Evolutionary conservation across 2,113 vertebrate genomes (phyloP).

Genomic region (Catagonus wagneri): DNA sequence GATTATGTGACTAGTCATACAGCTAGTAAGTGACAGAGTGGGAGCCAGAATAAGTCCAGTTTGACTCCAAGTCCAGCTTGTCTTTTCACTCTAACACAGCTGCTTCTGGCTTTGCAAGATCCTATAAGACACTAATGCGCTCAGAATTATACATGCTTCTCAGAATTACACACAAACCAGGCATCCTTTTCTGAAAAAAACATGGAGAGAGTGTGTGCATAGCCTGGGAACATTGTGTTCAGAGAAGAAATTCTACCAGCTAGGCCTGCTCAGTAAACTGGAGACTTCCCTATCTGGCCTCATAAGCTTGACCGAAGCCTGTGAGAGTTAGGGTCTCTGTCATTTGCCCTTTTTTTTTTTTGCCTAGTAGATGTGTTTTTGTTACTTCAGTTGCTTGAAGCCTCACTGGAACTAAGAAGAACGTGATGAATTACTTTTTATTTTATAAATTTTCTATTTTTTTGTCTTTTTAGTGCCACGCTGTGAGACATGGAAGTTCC

Average conservation of each 20-base stretch:
- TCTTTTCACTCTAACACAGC: conserved; percentile 39
- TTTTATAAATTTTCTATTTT: not conserved
- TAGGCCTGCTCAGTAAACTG: not conserved
- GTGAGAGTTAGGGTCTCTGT: not conserved
- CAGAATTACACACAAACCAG: conserved; percentile 20
- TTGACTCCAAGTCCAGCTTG: not conserved
- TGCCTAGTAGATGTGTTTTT: not conserved
- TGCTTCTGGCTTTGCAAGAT: conserved; percentile 66
- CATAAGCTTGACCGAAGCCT: not conserved
- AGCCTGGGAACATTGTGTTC: conserved; percentile 12
- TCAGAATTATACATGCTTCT: conserved; percentile 30
- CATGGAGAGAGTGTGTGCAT: not conserved
- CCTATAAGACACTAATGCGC: not conserved
- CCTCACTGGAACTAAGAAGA: conserved; percentile 21
- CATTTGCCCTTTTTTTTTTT: not conserved
- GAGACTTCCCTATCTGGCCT: not conserved
- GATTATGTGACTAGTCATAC: not conserved
- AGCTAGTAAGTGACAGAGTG: not conserved
- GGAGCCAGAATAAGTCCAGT: not conserved
- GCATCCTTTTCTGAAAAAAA: conserved; percentile 21
- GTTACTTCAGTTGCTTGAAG: not conserved
- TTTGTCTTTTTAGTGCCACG: too few species aligned
- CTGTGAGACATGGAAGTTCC: too few species aligned
- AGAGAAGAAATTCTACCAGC: conserved; percentile 24
- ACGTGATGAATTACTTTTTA: not conserved